Evolutionary conservation across 2,888 invertebrate species (phyloP).

Genomic region (Agrilus mali): DNA sequence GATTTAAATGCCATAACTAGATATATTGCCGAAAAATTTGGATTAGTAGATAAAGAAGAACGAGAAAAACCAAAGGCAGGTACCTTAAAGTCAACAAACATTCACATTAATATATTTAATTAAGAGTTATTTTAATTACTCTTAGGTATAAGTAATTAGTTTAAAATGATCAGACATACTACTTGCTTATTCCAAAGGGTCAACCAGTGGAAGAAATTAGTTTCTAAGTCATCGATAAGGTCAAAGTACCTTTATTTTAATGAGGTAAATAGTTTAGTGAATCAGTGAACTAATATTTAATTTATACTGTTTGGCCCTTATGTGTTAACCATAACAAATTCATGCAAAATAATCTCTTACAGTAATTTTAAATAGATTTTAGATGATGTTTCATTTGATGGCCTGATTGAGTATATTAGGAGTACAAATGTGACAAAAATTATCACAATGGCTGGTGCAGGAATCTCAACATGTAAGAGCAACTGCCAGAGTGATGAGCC

Average conservation of each 20-base stretch:
- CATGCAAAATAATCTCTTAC: not conserved
- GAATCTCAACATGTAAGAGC: conserved; percentile 84
- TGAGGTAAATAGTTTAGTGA: not conserved
- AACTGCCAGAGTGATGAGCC: not conserved
- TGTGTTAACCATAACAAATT: too few species aligned
- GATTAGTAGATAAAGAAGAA: conserved; percentile 38
- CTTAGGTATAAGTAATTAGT: too few species aligned
- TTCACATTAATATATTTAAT: too few species aligned
- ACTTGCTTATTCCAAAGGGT: too few species aligned
- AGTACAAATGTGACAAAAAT: conserved; percentile 68
- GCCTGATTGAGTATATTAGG: conserved; percentile 67
- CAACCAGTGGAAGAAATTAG: too few species aligned
- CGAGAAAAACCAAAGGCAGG: conserved; percentile 5
- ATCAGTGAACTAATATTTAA: not conserved
- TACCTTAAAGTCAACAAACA: not conserved
- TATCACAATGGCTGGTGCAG: conserved; percentile 90
- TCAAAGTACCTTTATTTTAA: not conserved
- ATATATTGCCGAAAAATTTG: conserved; percentile 53
- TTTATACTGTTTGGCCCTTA: not conserved
- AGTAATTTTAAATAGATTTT: conserved; percentile 39
- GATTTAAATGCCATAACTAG: conserved; percentile 37
- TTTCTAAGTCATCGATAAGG: too few species aligned
- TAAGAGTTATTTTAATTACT: too few species aligned
- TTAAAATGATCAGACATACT: too few species aligned
- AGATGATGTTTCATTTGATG: conserved; percentile 59